Percentiles rank a stretch among this genome's conserved stretches.
phyloP scores from a whole-genome alignment of 2,113 vertebrate species.

The Cebus imitator region DNA sequence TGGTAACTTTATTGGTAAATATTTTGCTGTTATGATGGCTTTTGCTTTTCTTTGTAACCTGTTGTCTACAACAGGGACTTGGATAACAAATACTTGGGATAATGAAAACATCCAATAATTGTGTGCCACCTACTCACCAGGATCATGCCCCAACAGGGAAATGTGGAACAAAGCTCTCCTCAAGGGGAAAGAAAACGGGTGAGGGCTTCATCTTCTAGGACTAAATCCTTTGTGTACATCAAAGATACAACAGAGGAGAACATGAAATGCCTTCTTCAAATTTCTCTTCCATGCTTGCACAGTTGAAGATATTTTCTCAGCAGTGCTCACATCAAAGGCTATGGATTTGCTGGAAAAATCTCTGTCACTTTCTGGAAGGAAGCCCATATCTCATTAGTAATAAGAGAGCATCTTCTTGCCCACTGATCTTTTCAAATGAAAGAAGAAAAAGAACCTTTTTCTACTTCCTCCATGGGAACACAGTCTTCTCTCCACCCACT shows the following conservation, averaged over 20 bases:
- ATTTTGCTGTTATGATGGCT: conserved; percentile 36
- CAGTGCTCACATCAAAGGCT: conserved; percentile 52
- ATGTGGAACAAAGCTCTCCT: conserved; percentile 22
- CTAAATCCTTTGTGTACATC: conserved; percentile 54
- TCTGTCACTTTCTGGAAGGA: conserved; percentile 55
- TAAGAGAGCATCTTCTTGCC: conserved; percentile 40
- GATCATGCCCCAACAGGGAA: conserved; percentile 13
- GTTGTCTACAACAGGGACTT: not conserved
- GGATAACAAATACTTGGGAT: not conserved
- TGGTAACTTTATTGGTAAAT: conserved; percentile 13
- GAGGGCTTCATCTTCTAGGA: conserved; percentile 52
- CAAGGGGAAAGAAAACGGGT: not conserved
- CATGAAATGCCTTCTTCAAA: conserved; percentile 56
- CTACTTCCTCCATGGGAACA: not conserved
- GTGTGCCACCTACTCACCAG: not conserved
- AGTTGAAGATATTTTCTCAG: conserved; percentile 48
- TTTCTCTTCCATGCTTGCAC: conserved; percentile 32
- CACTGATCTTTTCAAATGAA: conserved; percentile 32
- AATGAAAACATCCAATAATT: conserved; percentile 27
- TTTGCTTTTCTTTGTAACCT: conserved; percentile 19
- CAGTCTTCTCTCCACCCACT: not conserved
- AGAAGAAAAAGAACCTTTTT: not conserved
- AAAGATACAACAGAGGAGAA: conserved; percentile 36
- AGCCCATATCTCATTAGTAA: conserved; percentile 63
- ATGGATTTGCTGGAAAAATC: conserved; percentile 52